Percentiles rank a stretch among this genome's conserved stretches.
Evolutionary conservation across 2,888 invertebrate genomes (phyloP).

Genomic region (Drosophila crucigera): DNA sequence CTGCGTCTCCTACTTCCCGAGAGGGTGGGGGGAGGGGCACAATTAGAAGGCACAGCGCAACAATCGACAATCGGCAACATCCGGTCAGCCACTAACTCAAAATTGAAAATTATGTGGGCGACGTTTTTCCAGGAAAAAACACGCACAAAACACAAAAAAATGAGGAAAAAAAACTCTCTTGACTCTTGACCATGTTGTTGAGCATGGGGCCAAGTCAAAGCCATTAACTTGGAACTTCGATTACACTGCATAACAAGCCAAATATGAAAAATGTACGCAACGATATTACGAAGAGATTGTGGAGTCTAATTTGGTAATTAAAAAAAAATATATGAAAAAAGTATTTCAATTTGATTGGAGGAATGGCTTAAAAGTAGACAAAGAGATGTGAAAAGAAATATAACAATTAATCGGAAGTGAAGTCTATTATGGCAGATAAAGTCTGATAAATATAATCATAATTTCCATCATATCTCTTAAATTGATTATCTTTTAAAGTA

Average conservation of each 20-base stretch:
- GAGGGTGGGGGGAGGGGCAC: slow-evolving; percentile 12
- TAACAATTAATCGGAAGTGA: too few relatives aligned
- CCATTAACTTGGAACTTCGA: slow-evolving; percentile 69
- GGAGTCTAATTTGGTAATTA: not conserved
- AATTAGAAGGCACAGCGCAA: slow-evolving; percentile 47
- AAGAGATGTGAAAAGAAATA: not conserved
- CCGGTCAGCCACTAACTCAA: slow-evolving; percentile 73
- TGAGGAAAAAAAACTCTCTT: slow-evolving; percentile 28
- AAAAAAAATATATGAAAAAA: not conserved
- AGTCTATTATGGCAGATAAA: not conserved
- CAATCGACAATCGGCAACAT: slow-evolving; percentile 69
- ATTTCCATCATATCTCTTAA: not conserved
- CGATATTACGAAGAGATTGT: not conserved
- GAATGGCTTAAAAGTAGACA: not conserved
- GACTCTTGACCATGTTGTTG: slow-evolving; percentile 71
- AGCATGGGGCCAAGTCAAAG: slow-evolving; percentile 58
- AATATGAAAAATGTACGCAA: not conserved
- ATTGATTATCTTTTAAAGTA: not conserved
- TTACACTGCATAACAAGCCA: slow-evolving; percentile 51
- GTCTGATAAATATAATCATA: not conserved
- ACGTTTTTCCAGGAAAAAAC: slow-evolving; percentile 75
- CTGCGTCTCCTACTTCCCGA: slow-evolving; percentile 7
- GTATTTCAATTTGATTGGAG: not conserved
- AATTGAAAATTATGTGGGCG: slow-evolving; percentile 81
- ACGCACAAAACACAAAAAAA: slow-evolving; percentile 57